Evolutionary conservation across 2,888 invertebrate genomes (phyloP).

Genomic region (Achlya flavicornis): DNA sequence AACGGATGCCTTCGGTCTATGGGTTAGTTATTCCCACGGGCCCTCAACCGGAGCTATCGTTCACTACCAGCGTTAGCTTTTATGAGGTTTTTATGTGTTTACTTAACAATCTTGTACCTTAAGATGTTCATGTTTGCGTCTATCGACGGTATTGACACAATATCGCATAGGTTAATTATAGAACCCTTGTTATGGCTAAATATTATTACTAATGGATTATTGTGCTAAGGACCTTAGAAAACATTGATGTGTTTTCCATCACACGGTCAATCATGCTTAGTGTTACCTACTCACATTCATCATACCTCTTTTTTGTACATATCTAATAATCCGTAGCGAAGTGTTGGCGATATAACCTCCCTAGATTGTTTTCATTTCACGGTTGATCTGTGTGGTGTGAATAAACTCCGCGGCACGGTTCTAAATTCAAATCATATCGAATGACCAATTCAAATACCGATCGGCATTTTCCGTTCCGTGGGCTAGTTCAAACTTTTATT

Average conservation of each 20-base stretch:
- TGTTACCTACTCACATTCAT: neutral
- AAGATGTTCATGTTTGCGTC: too few species aligned
- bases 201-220: too few species aligned
- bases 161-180: too few species aligned
- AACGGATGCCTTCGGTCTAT: conserved; percentile 21
- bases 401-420: conserved; percentile 52
- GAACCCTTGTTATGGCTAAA: too few species aligned
- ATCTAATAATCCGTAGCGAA: conserved; percentile 30
- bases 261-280: neutral
- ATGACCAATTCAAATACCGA: conserved; percentile 50
- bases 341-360: conserved; percentile 31
- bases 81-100: conserved; percentile 24
- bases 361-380: conserved; percentile 52
- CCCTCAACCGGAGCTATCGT: conserved; percentile 40
- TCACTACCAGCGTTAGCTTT: conserved; percentile 34
- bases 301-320: neutral
- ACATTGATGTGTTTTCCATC: neutral
- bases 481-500: conserved; percentile 18
- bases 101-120: neutral
- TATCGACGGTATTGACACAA: too few species aligned
- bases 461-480: conserved; percentile 43
- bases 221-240: neutral
- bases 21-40: conserved; percentile 37
- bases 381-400: conserved; percentile 58
- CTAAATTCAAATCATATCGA: conserved; percentile 58